Evolutionary conservation across 2,797 vertebrate genomes (phyloP), one percentile per base, ranked within the genome.

Genomic region (Falco naumanni): DNA sequence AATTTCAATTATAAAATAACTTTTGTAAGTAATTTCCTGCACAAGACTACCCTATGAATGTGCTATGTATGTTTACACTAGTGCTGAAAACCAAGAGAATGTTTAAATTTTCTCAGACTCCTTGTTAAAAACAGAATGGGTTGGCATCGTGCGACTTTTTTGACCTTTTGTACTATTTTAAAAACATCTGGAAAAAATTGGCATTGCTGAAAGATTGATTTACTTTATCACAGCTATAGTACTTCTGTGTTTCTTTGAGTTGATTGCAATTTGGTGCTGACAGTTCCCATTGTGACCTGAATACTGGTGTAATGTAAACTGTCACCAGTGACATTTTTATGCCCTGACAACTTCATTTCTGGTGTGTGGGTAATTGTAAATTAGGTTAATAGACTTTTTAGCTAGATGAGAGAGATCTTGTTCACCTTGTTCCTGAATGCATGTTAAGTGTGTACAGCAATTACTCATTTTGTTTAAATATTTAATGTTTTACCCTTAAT

Each of bases 311-410:
- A 87, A 88, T 86, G 90, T 81, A 80, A 94, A 81, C 74, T 94
- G 90, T 96, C 74, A 97, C 61, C 39, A 34, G 65, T 87, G 96
- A 84, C 72, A 72, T 53, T 89, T 94, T 84, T 47, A 66, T 93
- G 89, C 81, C 63, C 74, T 94, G 89, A 78, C 89, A 95, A 93
- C 61, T 94, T 96, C 95, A 72, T 94, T 94, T 79, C 56, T 84
- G 21, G 50, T 12, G 37, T 90, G 79, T 93, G 80, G 59, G 68
- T 94, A 96, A 97, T 92, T 97, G 80, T 90, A 95, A 94, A 95
- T 94, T 96, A 89, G 60, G 45, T 75, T 96, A 95, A 96, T 92
- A 81, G 81, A 79, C 34, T 75, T 91, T 37, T 74, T 87, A 95
- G 77, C 78, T 77, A 53, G 13, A 68, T 77, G 60, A 88, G 37